phyloP scores from a whole-genome alignment of 2,113 vertebrate species.

The Entelurus aequoreus region DNA sequence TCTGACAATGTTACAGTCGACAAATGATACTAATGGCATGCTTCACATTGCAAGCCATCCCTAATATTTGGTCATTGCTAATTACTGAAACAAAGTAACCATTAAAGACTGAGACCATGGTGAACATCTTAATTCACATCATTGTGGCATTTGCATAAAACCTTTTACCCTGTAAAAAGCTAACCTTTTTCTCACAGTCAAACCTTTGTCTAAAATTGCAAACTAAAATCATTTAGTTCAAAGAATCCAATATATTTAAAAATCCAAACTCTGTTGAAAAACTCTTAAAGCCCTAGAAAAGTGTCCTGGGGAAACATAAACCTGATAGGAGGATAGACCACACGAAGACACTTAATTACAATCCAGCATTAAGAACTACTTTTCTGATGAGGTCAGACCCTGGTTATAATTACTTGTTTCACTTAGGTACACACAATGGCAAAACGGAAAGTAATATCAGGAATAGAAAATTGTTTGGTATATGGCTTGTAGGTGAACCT shows the following conservation, averaged over 20 bases:
- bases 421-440: conserved; percentile 37
- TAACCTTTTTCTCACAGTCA: too few species aligned
- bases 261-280: too few species aligned
- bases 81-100: too few species aligned
- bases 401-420: conserved; percentile 49
- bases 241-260: conserved; percentile 13
- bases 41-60: too few species aligned
- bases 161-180: too few species aligned
- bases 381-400: conserved; percentile 55
- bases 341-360: conserved; percentile 39
- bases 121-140: too few species aligned
- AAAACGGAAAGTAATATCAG: conserved; percentile 28
- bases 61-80: too few species aligned
- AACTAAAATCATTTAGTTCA: not conserved
- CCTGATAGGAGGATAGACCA: conserved; percentile 8
- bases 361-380: conserved; percentile 31
- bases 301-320: conserved; percentile 17
- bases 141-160: too few species aligned
- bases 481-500: conserved; percentile 28
- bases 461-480: conserved; percentile 42
- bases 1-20: too few species aligned
- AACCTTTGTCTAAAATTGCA: too few species aligned
- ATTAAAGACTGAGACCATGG: too few species aligned
- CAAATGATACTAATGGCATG: too few species aligned
- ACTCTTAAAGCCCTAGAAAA: conserved; percentile 15